These are phyloP conservation scores for Drosophila ohnishii DNA, from an alignment of 1,140 invertebrate species.

Conservation along the genomic window DNA sequence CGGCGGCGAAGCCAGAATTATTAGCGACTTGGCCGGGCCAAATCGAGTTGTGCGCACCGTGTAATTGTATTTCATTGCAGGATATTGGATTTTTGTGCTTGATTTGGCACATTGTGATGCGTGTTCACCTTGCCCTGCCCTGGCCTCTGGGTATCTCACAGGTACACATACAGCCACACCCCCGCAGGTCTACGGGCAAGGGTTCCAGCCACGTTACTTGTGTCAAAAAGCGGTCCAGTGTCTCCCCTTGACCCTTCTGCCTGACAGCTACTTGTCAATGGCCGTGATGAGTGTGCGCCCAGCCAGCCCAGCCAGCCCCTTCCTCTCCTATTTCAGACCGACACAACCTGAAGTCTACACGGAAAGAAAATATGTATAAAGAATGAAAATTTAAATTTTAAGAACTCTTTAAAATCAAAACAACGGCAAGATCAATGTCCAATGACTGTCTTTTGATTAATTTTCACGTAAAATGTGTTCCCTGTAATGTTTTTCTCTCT, in stretches of 20 bases:
- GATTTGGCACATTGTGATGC: conserved; percentile 72
- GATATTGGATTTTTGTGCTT: conserved; percentile 79
- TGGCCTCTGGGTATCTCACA: not conserved
- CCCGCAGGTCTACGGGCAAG: conserved; percentile 34
- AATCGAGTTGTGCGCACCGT: conserved; percentile 45
- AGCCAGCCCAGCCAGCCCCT: not conserved
- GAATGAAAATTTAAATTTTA: too few species aligned
- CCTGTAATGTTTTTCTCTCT: not conserved
- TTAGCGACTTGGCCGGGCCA: conserved; percentile 21
- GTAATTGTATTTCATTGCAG: conserved; percentile 76
- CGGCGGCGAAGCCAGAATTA: conserved; percentile 20
- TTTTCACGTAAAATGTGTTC: not conserved
- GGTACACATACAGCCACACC: not conserved
- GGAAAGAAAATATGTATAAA: not conserved
- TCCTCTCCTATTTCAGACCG: not conserved
- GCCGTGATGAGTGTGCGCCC: conserved; percentile 65
- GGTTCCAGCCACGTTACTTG: conserved; percentile 52
- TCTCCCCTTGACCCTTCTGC: conserved; percentile 43
- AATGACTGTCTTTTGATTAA: not conserved
- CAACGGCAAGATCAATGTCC: too few species aligned
- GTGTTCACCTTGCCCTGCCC: not conserved
- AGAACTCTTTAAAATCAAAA: not conserved
- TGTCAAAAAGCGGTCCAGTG: conserved; percentile 65
- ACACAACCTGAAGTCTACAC: conserved; percentile 13
- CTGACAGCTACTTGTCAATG: conserved; percentile 80